Percentiles rank a stretch among this genome's conserved stretches.
Conservation (phyloP, 2,888 invertebrate species). For the Timandra comae region DNA sequence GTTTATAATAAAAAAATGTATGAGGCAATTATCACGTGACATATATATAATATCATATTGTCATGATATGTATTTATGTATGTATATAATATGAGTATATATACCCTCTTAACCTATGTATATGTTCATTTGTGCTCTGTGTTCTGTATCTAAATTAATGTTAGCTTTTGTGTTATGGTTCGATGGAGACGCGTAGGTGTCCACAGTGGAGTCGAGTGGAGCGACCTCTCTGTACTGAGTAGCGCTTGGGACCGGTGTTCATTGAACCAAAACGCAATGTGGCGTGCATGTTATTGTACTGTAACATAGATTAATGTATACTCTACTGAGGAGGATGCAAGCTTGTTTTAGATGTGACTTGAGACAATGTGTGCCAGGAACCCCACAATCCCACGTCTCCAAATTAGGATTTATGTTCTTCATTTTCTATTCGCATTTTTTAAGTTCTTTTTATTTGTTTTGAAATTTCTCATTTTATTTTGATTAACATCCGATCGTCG, state of each 20-base stretch:
- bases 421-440: conserved; percentile 33
- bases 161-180: conserved; percentile 75
- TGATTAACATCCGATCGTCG: conserved; percentile 19
- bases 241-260: conserved; percentile 36
- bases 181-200: conserved; percentile 53
- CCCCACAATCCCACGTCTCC: conserved; percentile 62
- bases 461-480: conserved; percentile 30
- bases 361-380: conserved; percentile 63
- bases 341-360: conserved; percentile 74
- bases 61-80: conserved; percentile 46
- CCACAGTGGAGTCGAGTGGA: conserved; percentile 23
- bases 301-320: conserved; percentile 69
- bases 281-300: conserved; percentile 73
- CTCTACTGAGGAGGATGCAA: conserved; percentile 58
- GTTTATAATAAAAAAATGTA: conserved; percentile 68
- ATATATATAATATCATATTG: conserved; percentile 44
- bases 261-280: conserved; percentile 74
- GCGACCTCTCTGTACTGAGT: conserved; percentile 32
- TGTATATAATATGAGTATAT: conserved; percentile 49
- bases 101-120: conserved; percentile 66
- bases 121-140: conserved; percentile 75
- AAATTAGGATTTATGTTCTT: conserved; percentile 44
- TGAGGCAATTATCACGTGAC: conserved; percentile 76
- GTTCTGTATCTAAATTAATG: conserved; percentile 72
- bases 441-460: conserved; percentile 31